Percentiles rank a stretch among this genome's conserved stretches.
phyloP scores from a whole-genome alignment of 2,113 vertebrate genomes.

The Pygathrix nemaeus region DNA sequence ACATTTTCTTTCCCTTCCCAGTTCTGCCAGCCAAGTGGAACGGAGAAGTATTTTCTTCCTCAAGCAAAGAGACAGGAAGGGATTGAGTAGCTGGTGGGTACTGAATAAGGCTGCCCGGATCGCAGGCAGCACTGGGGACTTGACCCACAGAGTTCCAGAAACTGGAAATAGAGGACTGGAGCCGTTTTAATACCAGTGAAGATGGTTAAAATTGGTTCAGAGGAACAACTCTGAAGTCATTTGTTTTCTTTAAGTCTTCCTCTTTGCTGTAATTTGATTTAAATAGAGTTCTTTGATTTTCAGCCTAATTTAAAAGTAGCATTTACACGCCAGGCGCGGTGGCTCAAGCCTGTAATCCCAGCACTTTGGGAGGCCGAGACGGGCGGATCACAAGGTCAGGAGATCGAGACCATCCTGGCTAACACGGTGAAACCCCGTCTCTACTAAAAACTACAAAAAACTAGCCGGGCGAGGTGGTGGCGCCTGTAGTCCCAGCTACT shows the following conservation, averaged over 20 bases:
- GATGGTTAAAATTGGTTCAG: not conserved
- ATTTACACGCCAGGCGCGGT: not conserved
- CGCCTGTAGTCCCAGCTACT: no score
- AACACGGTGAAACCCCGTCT: no score
- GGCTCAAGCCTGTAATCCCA: no score
- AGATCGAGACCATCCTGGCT: no score
- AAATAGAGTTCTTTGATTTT: constrained; percentile 63
- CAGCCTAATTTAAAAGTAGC: constrained; percentile 47
- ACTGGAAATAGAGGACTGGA: not conserved
- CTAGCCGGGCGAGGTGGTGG: no score
- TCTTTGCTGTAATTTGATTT: constrained; percentile 55
- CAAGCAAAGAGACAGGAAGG: not conserved
- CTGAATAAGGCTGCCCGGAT: not conserved
- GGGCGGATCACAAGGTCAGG: no score
- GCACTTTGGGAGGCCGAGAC: no score
- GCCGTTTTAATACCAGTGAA: not conserved
- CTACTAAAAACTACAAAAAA: no score
- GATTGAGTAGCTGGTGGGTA: not conserved
- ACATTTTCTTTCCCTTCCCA: not conserved
- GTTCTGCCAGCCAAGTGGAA: not conserved
- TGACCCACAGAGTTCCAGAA: not conserved
- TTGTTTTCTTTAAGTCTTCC: constrained; percentile 47
- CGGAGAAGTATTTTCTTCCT: not conserved
- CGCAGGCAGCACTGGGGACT: accelerated
- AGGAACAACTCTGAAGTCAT: not conserved